These are phyloP conservation scores for Notodonta dromedarius DNA, from an alignment of 2,888 invertebrate species.

Conservation along the genomic window DNA sequence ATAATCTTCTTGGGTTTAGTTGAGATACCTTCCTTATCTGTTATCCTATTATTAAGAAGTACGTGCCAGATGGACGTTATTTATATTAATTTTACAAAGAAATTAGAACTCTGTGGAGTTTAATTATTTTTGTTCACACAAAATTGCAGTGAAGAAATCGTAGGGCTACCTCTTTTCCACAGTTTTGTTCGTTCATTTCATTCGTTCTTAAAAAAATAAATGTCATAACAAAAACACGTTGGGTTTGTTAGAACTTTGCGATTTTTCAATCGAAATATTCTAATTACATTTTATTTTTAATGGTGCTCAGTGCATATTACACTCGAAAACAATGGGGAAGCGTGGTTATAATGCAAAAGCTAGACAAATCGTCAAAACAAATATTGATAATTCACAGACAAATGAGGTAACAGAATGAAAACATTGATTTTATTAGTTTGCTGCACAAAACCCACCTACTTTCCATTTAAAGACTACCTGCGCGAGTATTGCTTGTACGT, in stretches of 20 bases:
- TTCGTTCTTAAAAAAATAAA: constrained; percentile 28
- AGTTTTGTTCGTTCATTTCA: neutral
- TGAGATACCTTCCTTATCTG: too few relatives aligned
- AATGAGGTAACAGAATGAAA: constrained; percentile 83
- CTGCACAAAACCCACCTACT: neutral
- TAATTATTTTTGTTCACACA: too few relatives aligned
- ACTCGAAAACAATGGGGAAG: constrained; percentile 85
- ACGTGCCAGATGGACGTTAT: too few relatives aligned
- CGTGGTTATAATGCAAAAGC: constrained; percentile 91
- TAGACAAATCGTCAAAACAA: constrained; percentile 87
- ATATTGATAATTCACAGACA: constrained; percentile 87
- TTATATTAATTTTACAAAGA: too few relatives aligned
- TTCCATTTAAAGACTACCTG: too few relatives aligned
- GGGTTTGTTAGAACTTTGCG: constrained; percentile 3
- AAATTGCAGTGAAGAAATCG: too few relatives aligned
- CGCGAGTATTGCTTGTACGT: too few relatives aligned
- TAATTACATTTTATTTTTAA: neutral
- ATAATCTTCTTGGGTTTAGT: too few relatives aligned
- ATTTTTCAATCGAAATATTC: neutral
- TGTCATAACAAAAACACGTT: constrained; percentile 68
- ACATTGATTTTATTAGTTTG: constrained; percentile 14
- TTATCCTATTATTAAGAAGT: too few relatives aligned
- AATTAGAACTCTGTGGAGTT: too few relatives aligned
- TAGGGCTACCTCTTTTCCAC: neutral
- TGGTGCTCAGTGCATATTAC: neutral